Percentiles rank a stretch among this genome's conserved stretches.
Evolutionary conservation across 2,113 vertebrate species (phyloP).

Genomic region (Pagrus major): DNA sequence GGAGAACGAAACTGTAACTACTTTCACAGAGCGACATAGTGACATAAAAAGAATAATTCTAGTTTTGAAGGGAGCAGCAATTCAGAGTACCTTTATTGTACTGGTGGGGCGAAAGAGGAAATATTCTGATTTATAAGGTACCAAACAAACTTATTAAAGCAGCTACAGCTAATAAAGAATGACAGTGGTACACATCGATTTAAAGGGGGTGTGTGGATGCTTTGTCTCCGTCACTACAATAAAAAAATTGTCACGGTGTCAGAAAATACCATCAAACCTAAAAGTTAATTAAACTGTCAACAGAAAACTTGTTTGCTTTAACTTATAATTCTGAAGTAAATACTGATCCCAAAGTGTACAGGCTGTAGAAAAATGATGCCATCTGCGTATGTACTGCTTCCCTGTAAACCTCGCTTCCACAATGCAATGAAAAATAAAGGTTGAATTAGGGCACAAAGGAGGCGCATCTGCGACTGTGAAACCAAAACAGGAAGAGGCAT

Average conservation of each 20-base stretch:
- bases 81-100: not conserved
- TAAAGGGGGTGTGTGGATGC: not conserved
- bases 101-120: not conserved
- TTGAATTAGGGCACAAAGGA: no score
- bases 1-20: not conserved
- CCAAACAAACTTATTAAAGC: no score
- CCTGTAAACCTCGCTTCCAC: no score
- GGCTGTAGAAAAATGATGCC: no score
- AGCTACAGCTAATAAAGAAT: not conserved
- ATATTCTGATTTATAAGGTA: not conserved
- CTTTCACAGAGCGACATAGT: conserved; percentile 3
- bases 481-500: no score
- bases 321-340: no score
- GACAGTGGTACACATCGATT: not conserved
- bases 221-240: not conserved
- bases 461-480: no score
- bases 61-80: not conserved
- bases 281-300: no score
- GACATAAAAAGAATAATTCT: not conserved
- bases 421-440: no score
- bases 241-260: not conserved
- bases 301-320: no score
- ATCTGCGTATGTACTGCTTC: no score
- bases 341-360: no score
- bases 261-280: not conserved